Percentiles rank a stretch among this genome's conserved stretches.
phyloP scores from a whole-genome alignment of 2,113 vertebrate species.

The Otus sunia region DNA sequence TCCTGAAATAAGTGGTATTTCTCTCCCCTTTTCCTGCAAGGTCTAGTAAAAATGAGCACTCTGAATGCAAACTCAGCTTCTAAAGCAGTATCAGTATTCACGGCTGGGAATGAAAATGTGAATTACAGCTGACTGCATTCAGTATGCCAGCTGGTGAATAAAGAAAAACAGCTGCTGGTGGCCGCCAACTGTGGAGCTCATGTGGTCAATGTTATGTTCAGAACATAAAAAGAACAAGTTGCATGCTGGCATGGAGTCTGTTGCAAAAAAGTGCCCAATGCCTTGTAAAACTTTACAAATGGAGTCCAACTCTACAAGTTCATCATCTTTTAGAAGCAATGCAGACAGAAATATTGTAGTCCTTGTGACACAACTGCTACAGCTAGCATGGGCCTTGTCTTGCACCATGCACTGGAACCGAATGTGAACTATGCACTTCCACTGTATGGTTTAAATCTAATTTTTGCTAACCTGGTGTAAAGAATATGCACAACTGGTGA shows the following conservation, averaged over 20 bases:
- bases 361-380: neutral
- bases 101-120: neutral
- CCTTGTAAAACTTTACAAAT: slow-evolving; percentile 12
- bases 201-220: slow-evolving; percentile 8
- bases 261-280: neutral
- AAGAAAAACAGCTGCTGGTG: slow-evolving; percentile 42
- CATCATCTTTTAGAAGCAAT: neutral
- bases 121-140: slow-evolving; percentile 3
- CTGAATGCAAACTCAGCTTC: neutral
- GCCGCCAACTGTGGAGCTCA: slow-evolving; percentile 17
- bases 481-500: neutral
- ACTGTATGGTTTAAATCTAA: neutral
- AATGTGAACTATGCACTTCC: neutral
- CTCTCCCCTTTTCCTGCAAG: neutral
- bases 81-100: neutral
- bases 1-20: neutral
- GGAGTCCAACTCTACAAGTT: neutral
- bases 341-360: neutral
- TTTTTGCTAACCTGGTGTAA: neutral
- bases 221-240: slow-evolving; percentile 36
- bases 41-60: neutral
- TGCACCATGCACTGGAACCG: accelerated
- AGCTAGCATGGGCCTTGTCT: neutral
- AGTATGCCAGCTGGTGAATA: slow-evolving; percentile 21
- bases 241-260: slow-evolving; percentile 22